Percentiles rank a stretch among this genome's conserved stretches.
Evolutionary conservation across 2,797 vertebrate species (phyloP).

Genomic region (Caiman crocodilus): DNA sequence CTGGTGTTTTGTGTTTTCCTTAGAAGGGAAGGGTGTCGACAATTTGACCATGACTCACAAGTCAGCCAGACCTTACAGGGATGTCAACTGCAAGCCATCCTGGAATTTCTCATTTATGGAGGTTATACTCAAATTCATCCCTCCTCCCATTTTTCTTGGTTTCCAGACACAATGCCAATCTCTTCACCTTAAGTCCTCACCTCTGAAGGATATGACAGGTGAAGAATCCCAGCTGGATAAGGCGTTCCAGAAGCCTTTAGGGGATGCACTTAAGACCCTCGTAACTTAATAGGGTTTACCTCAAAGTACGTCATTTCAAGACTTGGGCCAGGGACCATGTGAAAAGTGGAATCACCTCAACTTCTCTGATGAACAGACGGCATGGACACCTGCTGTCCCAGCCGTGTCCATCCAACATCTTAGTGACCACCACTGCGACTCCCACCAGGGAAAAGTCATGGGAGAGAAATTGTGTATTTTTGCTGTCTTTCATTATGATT

Average conservation of each 20-base stretch:
- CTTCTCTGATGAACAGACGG: background rate
- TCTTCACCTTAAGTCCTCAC: background rate
- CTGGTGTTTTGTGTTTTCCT: constrained; percentile 60
- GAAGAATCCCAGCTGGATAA: constrained; percentile 13
- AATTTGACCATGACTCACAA: background rate
- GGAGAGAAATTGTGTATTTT: constrained; percentile 72
- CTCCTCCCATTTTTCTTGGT: background rate
- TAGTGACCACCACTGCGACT: constrained; percentile 67
- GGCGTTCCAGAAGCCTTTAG: constrained; percentile 49
- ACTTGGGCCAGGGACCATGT: background rate
- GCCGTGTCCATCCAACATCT: constrained; percentile 33
- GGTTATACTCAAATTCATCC: background rate
- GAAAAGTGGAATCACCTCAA: background rate
- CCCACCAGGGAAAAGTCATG: constrained; percentile 73
- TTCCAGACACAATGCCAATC: background rate
- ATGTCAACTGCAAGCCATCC: fast-evolving
- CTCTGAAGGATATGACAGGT: background rate
- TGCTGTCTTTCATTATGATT: constrained; percentile 66
- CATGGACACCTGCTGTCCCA: constrained; percentile 65
- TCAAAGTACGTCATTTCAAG: constrained; percentile 3
- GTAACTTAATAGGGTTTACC: constrained; percentile 17
- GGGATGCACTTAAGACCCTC: background rate
- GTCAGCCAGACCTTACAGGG: background rate
- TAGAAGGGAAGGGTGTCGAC: constrained; percentile 21
- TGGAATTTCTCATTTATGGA: background rate